Conservation (phyloP, 1,140 invertebrate species). For the Scylla paramamosain region DNA sequence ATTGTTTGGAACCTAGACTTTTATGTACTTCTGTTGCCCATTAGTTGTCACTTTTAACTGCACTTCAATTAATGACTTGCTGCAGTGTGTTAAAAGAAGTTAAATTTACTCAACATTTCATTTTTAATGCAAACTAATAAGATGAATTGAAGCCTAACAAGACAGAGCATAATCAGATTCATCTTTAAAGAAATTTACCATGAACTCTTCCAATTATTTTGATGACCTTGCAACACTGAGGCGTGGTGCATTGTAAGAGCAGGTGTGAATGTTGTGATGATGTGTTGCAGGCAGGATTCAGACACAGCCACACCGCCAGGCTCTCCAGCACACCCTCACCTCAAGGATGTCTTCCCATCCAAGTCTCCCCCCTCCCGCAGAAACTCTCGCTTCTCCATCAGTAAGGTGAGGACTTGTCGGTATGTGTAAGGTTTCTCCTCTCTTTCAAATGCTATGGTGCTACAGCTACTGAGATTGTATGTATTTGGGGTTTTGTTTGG, state of each 20-base stretch:
- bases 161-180: neutral
- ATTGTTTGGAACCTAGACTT: no score
- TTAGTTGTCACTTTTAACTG: neutral
- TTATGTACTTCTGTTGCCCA: neutral
- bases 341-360: conserved; percentile 69
- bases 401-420: conserved; percentile 54
- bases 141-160: neutral
- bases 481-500: no score
- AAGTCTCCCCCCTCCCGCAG: conserved; percentile 61
- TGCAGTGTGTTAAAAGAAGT: no score
- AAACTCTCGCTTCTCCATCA: conserved; percentile 73
- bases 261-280: neutral
- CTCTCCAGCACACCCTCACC: conserved; percentile 53
- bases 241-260: neutral
- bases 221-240: neutral
- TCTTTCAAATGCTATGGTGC: no score
- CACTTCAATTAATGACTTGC: neutral
- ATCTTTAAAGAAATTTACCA: neutral
- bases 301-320: conserved; percentile 66
- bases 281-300: conserved; percentile 68
- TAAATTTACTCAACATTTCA: neutral
- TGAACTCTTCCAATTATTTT: neutral
- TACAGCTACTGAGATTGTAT: no score
- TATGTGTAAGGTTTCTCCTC: no score
- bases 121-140: neutral